A percentile compares a stretch with the other conserved stretches of the same genome.
phyloP scores from a whole-genome alignment of 2,113 vertebrate species.

The Hymenochirus boettgeri region DNA sequence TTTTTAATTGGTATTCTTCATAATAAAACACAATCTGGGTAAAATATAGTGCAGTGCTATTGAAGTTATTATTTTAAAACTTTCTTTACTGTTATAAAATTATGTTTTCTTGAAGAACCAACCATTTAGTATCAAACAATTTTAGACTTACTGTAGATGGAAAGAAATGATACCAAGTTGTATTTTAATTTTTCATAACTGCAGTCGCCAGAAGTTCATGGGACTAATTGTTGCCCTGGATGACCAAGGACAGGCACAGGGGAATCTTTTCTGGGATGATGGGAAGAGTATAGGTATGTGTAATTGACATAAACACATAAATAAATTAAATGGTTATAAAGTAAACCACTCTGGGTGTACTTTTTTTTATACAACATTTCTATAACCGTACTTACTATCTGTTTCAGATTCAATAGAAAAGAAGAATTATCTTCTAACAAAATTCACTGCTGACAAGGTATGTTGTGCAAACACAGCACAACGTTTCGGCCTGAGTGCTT shows the following conservation, averaged over 20 bases:
- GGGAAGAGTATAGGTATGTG: constrained; percentile 74
- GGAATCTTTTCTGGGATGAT: constrained; percentile 80
- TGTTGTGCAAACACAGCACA: constrained; percentile 4
- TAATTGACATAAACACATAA: background rate
- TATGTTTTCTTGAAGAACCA: no score
- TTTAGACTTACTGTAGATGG: no score
- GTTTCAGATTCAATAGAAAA: constrained; percentile 62
- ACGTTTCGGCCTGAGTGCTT: no score
- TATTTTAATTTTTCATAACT: constrained; percentile 11
- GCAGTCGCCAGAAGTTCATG: constrained; percentile 70
- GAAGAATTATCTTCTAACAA: constrained; percentile 53
- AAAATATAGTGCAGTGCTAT: no score
- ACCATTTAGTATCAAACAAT: no score
- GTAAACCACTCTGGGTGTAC: background rate
- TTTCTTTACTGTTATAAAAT: no score
- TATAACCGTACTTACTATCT: background rate
- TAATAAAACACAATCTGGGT: no score
- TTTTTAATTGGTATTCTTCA: no score
- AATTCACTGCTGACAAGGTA: constrained; percentile 59
- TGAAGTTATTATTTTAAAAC: no score
- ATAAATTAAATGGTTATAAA: no score
- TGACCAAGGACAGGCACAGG: constrained; percentile 58
- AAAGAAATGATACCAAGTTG: no score
- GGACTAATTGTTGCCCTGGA: constrained; percentile 72
- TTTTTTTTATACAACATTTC: background rate